Base-by-base conservation (phyloP, 2,113 vertebrate genomes). In the Climacteris rufus region DNA sequence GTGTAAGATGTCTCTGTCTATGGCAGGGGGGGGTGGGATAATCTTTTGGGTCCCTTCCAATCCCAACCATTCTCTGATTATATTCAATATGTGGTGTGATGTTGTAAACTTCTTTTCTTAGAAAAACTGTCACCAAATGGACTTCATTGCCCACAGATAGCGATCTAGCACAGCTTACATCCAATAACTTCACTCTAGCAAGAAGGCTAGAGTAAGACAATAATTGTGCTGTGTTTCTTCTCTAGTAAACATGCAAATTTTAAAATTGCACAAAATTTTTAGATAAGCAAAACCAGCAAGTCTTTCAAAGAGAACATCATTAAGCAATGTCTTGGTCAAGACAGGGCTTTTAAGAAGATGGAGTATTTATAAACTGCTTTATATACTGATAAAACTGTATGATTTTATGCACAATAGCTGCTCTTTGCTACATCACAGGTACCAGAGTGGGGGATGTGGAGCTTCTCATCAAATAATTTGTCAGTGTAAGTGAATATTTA, bases 401-500 rank as follows among this genome's bases (percentile, higher is more conserved):
- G 66, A 94, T 89, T 97, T 93, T 68, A 59, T 64, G 70, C 30
- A 89, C 61, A 44, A 27, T 90, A 83, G 95, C 82, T 93, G 53
- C 79, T 95, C 68, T 93, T 70, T 87, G 59, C 69, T 92, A 82
- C 81, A 96, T 97, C 96, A 60, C 91, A 83, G 87, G 88, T 90
- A 97, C 82, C 49, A 65, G 50, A 83, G 56, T 89, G 74, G 74
- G 90, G 83, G 96, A 96, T 47, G 12, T 90, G 84, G 96, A 94
- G 27, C 86, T 94, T 95, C 91, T 84, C 70, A 71, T 84, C n/a
- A 95, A 93, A 89, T 92, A 57, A 96, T 95, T 97, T 63, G 95
- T 94, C 96, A 96, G 59, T 83, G 80, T 63, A 93, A 90, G 65
- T 54, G 85, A 94, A 84, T 9, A 20, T 94, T 97, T 97, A 96